These are phyloP conservation scores for Neostethus bicornis DNA, from an alignment of 2,797 vertebrate genomes.

Conservation along the genomic window DNA sequence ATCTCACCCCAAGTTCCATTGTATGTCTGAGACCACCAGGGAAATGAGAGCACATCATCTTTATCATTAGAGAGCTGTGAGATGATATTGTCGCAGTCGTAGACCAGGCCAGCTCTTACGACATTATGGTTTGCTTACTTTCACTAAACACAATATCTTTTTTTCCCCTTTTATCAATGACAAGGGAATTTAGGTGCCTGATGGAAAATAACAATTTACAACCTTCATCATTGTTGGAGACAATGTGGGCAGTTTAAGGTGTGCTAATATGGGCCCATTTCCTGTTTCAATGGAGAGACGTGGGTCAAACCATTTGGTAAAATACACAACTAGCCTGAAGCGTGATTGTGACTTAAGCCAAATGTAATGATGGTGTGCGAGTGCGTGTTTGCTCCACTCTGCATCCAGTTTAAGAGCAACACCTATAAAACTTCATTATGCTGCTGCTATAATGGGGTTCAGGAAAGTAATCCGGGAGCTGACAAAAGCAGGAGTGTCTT, in stretches of 20 bases:
- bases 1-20: constrained; percentile 67
- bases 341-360: constrained; percentile 61
- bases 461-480: constrained; percentile 73
- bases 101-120: constrained; percentile 9
- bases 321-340: constrained; percentile 43
- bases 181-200: constrained; percentile 3
- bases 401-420: constrained; percentile 75
- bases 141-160: constrained; percentile 13
- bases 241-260: constrained; percentile 43
- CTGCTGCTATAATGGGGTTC: constrained; percentile 72
- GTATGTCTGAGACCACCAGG: constrained; percentile 78
- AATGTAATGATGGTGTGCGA: constrained; percentile 71
- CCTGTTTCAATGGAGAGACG: constrained; percentile 54
- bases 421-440: constrained; percentile 82
- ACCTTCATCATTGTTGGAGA: constrained; percentile 21
- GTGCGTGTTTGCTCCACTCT: constrained; percentile 68
- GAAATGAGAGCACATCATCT: constrained; percentile 61
- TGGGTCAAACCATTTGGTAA: constrained; percentile 64
- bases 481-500: constrained; percentile 73
- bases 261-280: constrained; percentile 54
- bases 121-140: constrained; percentile 9
- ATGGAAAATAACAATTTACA: constrained; percentile 27
- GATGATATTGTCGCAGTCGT: constrained; percentile 17
- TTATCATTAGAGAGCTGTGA: constrained; percentile 41
- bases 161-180: constrained; percentile 18